phyloP scores from a whole-genome alignment of 1,140 invertebrate genomes.

The Penaeus indicus region DNA sequence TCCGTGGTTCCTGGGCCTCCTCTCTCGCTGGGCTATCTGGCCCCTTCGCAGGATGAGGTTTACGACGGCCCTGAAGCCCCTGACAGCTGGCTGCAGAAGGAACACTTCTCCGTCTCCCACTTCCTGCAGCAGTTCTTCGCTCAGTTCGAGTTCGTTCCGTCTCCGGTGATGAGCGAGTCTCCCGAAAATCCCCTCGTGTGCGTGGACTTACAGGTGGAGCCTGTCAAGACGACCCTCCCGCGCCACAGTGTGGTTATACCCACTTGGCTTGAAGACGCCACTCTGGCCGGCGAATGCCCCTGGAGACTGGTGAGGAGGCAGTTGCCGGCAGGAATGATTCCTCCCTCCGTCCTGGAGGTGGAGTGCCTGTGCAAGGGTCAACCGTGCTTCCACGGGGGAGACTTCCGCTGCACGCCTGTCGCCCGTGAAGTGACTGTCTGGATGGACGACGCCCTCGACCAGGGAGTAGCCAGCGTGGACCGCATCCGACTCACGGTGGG shows the following conservation, averaged over 20 bases:
- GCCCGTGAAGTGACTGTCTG: constrained; percentile 10
- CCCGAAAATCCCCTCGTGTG: neutral
- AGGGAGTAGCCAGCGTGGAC: neutral
- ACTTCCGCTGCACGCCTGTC: constrained; percentile 41
- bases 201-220: constrained; percentile 15
- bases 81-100: too few species aligned
- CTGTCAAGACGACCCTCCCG: neutral
- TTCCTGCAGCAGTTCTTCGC: too few species aligned
- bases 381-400: constrained; percentile 22
- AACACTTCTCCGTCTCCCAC: too few species aligned
- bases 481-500: constrained; percentile 25
- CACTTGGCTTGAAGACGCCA: constrained; percentile 22
- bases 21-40: too few species aligned
- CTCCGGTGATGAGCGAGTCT: too few species aligned
- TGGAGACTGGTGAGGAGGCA: constrained; percentile 44
- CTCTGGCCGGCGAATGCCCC: constrained; percentile 39
- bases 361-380: constrained; percentile 49
- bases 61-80: too few species aligned
- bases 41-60: too few species aligned
- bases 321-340: constrained; percentile 28
- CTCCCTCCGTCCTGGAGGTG: constrained; percentile 45
- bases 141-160: too few species aligned
- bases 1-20: too few species aligned
- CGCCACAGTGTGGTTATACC: neutral
- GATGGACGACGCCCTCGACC: neutral